Percentiles rank a stretch among this genome's conserved stretches.
These are phyloP conservation scores for Lordiphosa clarofinis DNA, from an alignment of 1,140 invertebrate species.

Conservation along the genomic window DNA sequence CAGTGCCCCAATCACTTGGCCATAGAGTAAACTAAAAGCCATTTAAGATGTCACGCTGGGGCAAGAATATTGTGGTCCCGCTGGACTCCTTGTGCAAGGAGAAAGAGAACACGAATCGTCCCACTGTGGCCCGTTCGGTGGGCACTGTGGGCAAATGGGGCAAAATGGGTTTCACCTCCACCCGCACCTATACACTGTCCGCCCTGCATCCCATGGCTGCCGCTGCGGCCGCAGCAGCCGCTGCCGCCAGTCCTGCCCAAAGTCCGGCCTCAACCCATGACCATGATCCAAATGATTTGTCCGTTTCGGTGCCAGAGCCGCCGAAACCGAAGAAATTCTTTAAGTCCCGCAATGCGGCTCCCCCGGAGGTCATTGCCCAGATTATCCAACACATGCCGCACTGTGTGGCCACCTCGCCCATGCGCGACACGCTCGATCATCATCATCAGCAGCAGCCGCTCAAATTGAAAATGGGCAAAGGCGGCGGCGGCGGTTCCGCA, in stretches of 20 bases:
- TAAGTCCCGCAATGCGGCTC: slow-evolving; percentile 88
- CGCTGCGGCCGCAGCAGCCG: slow-evolving; percentile 77
- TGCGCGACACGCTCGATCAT: slow-evolving; percentile 32
- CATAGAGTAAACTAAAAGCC: slow-evolving; percentile 19
- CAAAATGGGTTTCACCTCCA: slow-evolving; percentile 94
- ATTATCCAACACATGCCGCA: slow-evolving; percentile 82
- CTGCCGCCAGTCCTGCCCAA: slow-evolving; percentile 81
- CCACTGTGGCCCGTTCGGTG: slow-evolving; percentile 91
- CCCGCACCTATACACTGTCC: slow-evolving; percentile 83
- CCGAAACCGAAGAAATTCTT: slow-evolving; percentile 94
- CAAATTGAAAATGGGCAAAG: slow-evolving; percentile 71
- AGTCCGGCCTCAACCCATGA: slow-evolving; percentile 82
- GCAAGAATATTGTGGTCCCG: slow-evolving; percentile 83
- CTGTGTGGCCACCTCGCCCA: slow-evolving; percentile 79
- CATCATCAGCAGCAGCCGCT: slow-evolving; percentile 45
- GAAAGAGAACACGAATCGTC: slow-evolving; percentile 92
- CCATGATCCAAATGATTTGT: slow-evolving; percentile 79
- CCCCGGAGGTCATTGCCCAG: slow-evolving; percentile 81
- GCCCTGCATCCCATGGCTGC: slow-evolving; percentile 71
- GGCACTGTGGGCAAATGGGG: slow-evolving; percentile 96
- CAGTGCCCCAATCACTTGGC: slow-evolving; percentile 35
- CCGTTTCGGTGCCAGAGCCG: slow-evolving; percentile 80
- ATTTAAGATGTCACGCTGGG: slow-evolving; percentile 82
- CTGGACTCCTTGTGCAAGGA: slow-evolving; percentile 83
- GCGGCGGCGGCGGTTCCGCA: slow-evolving; percentile 80